These are phyloP conservation scores for Drosophila cardini DNA, from an alignment of 1,140 invertebrate genomes.

Conservation along the genomic window DNA sequence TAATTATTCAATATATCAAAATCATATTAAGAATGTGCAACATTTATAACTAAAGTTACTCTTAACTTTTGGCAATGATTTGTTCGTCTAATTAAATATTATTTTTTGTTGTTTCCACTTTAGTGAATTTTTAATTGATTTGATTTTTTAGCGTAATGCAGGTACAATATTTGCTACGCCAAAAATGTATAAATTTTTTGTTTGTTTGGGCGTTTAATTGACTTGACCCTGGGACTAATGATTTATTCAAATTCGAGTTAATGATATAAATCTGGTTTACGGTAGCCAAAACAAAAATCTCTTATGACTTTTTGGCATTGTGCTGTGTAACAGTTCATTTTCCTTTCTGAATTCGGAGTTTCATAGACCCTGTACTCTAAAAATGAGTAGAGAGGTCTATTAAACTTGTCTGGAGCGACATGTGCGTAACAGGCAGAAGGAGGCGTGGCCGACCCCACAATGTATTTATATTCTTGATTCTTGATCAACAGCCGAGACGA, in stretches of 20 bases:
- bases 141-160: slow-evolving; percentile 9
- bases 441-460: no score
- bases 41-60: no score
- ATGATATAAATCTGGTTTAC: slow-evolving; percentile 28
- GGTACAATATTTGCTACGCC: slow-evolving; percentile 13
- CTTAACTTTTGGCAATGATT: background rate
- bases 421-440: no score
- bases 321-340: background rate
- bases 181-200: slow-evolving; percentile 26
- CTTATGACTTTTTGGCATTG: slow-evolving; percentile 24
- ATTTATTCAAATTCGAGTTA: slow-evolving; percentile 42
- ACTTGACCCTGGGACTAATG: slow-evolving; percentile 34
- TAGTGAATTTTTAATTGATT: slow-evolving; percentile 23
- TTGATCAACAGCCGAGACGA: no score
- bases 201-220: slow-evolving; percentile 45
- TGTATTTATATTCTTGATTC: no score
- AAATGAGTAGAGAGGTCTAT: no score
- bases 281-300: slow-evolving; percentile 13
- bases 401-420: no score
- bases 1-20: no score
- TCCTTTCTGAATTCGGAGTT: background rate
- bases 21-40: no score
- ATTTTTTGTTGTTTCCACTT: slow-evolving; percentile 10
- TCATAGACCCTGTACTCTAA: no score
- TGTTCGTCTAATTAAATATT: slow-evolving; percentile 3